Conservation (phyloP, 2,113 vertebrate species). For the Caranx ignobilis region DNA sequence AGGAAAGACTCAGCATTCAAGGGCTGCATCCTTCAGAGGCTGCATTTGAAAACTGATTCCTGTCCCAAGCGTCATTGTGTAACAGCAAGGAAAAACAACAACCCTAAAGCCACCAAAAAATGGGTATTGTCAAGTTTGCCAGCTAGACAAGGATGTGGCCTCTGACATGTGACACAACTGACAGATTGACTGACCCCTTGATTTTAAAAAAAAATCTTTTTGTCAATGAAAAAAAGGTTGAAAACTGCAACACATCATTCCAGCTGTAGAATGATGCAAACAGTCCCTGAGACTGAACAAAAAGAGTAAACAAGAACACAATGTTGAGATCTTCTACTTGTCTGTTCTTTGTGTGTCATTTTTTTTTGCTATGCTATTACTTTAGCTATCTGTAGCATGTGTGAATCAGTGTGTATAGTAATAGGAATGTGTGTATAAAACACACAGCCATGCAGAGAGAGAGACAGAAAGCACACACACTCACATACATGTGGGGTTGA, state of each 20-base stretch:
- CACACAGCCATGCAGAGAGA: constrained; percentile 2
- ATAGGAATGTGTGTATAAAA: constrained; percentile 3
- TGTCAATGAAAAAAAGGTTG: too few species aligned
- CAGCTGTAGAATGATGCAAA: background rate
- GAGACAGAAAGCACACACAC: constrained; percentile 3
- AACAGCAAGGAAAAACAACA: background rate
- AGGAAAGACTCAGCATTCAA: background rate
- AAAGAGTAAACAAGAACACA: constrained; percentile 13
- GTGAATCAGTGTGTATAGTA: background rate
- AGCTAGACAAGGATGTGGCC: too few species aligned
- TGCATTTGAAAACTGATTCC: too few species aligned
- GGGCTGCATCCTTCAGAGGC: too few species aligned
- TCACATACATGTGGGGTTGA: constrained; percentile 5
- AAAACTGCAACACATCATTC: background rate
- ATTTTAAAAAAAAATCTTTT: too few species aligned
- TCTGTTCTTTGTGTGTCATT: constrained; percentile 17
- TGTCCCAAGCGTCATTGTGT: too few species aligned
- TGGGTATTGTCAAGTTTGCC: too few species aligned
- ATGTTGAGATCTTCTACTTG: background rate
- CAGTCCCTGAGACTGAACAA: background rate
- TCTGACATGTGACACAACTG: too few species aligned
- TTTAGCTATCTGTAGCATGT: constrained; percentile 11
- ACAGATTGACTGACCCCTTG: too few species aligned
- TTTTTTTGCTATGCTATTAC: constrained; percentile 20
- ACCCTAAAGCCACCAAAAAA: too few species aligned